Percentiles rank a stretch among this genome's conserved stretches.
Evolutionary conservation across 2,113 vertebrate species (phyloP).

Genomic region (Hypocryptadius cinnamomeus): DNA sequence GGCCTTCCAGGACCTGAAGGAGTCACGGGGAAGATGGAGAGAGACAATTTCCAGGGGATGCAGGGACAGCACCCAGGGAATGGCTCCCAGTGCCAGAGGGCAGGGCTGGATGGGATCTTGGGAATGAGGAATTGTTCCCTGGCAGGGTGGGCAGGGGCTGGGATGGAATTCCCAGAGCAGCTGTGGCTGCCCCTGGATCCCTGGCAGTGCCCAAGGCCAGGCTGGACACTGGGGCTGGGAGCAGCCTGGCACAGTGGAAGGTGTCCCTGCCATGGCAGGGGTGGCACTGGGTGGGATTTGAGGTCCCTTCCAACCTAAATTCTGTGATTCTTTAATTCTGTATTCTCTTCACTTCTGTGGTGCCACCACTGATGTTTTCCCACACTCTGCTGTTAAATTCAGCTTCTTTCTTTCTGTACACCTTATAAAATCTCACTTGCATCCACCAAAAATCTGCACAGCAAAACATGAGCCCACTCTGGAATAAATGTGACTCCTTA

Average conservation of each 20-base stretch:
- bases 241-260: neutral
- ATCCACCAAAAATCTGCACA: neutral
- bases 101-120: neutral
- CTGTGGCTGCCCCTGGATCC: neutral
- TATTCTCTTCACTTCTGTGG: neutral
- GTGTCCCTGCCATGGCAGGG: neutral
- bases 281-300: neutral
- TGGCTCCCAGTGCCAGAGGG: neutral
- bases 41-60: neutral
- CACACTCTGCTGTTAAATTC: neutral
- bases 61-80: neutral
- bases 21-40: rapidly evolving
- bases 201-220: neutral
- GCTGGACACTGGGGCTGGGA: neutral
- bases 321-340: neutral
- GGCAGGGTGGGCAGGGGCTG: neutral
- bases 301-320: neutral
- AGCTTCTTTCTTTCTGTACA: neutral
- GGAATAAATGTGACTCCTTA: neutral
- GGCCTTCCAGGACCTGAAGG: neutral
- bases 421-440: neutral
- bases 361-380: neutral
- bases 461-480: neutral
- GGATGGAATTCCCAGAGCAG: neutral
- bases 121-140: neutral